These are phyloP conservation scores for Onychorhynchus coronatus DNA, from an alignment of 2,113 vertebrate species.

Conservation along the genomic window DNA sequence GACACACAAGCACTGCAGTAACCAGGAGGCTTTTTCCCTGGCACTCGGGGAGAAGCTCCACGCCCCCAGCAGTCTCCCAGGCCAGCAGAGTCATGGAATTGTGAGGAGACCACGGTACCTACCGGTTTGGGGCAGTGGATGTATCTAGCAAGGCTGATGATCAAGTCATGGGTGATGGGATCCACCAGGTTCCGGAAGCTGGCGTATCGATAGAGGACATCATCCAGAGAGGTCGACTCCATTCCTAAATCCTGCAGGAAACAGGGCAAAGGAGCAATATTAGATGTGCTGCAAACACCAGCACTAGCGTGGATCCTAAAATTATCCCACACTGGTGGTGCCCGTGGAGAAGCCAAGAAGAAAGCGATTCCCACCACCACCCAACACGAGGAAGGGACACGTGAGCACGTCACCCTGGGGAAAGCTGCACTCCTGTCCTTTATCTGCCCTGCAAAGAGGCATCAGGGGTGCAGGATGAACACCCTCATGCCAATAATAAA, in stretches of 20 bases:
- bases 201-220: slow-evolving; percentile 95
- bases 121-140: slow-evolving; percentile 96
- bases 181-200: slow-evolving; percentile 98
- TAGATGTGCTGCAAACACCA: neutral
- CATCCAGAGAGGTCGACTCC: slow-evolving; percentile 97
- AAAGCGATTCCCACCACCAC: neutral
- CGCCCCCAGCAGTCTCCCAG: neutral
- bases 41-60: neutral
- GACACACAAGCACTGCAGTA: neutral
- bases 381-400: neutral
- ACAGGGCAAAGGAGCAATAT: neutral
- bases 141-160: slow-evolving; percentile 94
- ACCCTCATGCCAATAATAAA: neutral
- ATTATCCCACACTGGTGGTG: neutral
- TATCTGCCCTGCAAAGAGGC: neutral
- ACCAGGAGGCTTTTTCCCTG: neutral
- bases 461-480: neutral
- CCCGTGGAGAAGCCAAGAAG: neutral
- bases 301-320: rapidly evolving
- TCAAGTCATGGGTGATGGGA: slow-evolving; percentile 96
- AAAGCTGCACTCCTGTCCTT: neutral
- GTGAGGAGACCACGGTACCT: neutral
- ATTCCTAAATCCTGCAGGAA: slow-evolving; percentile 91
- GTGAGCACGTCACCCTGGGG: rapidly evolving
- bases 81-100: neutral